These are phyloP conservation scores for Catamblyrhynchus diadema DNA, from an alignment of 2,797 vertebrate species.

Conservation along the genomic window DNA sequence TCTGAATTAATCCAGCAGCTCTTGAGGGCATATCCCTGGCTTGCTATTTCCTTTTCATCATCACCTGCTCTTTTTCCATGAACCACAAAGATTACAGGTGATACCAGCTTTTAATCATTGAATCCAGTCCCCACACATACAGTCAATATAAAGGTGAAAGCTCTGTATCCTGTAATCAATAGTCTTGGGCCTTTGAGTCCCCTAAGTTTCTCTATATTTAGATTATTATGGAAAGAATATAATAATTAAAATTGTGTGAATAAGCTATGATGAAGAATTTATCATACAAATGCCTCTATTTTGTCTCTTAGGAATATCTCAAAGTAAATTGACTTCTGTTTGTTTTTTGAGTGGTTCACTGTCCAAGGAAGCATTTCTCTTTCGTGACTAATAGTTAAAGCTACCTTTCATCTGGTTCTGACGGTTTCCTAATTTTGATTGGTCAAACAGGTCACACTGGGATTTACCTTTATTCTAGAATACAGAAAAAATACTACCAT, in stretches of 20 bases:
- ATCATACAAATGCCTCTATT: not conserved
- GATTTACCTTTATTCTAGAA: not conserved
- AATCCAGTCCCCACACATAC: not conserved
- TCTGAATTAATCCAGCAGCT: not conserved
- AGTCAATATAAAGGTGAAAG: not conserved
- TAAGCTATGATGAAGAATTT: constrained; percentile 45
- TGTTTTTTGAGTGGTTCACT: not conserved
- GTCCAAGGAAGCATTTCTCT: not conserved
- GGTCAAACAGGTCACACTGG: not conserved
- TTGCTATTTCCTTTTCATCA: not conserved
- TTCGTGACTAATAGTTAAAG: not conserved
- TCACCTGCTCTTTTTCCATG: not conserved
- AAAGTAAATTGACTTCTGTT: constrained; percentile 28
- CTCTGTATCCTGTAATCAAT: not conserved
- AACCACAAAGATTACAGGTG: not conserved
- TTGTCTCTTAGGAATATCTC: constrained; percentile 7
- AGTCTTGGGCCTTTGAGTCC: not conserved
- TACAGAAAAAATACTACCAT: not conserved
- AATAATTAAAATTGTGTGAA: constrained; percentile 24
- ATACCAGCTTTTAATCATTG: not conserved
- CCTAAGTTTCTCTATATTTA: not conserved
- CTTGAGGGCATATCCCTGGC: not conserved
- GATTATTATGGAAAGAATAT: not conserved
- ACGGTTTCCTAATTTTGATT: not conserved
- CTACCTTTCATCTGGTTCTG: not conserved